Evolutionary conservation across 2,797 vertebrate species (phyloP).

Genomic region (Morelia viridis): DNA sequence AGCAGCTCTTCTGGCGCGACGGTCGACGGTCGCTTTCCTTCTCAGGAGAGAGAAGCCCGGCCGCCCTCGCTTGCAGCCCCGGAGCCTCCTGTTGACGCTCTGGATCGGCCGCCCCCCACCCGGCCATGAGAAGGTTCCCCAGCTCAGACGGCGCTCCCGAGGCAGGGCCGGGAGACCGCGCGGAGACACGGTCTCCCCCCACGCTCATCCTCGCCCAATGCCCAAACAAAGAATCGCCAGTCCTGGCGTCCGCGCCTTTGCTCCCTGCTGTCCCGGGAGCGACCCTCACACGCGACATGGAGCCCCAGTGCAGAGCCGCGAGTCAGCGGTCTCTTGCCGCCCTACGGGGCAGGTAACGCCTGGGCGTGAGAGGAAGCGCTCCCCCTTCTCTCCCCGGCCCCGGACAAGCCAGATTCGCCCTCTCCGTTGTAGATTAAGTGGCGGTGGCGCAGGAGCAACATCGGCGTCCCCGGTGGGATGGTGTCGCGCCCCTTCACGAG

Average conservation of each 20-base stretch:
- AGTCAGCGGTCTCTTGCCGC: background rate
- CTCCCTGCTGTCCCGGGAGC: background rate
- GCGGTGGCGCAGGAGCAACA: background rate
- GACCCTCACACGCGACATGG: too few species aligned
- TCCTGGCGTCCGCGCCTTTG: background rate
- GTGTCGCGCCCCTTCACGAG: background rate
- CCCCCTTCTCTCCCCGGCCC: background rate
- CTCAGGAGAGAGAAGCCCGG: background rate
- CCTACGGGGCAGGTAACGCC: background rate
- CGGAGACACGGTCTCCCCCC: background rate
- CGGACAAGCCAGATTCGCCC: background rate
- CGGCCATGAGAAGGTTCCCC: background rate
- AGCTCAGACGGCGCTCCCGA: background rate
- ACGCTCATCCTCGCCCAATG: background rate
- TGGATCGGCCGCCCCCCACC: background rate
- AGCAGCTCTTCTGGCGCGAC: background rate
- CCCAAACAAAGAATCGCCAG: background rate
- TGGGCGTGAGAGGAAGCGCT: background rate
- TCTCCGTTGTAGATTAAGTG: background rate
- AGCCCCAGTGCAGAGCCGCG: background rate
- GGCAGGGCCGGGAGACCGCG: background rate
- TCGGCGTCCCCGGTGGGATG: background rate
- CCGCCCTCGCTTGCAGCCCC: background rate
- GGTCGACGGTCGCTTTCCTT: background rate
- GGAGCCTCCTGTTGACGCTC: too few species aligned